Evolutionary conservation across 1,140 invertebrate genomes (phyloP).

Genomic region (Papilio polyxenes): DNA sequence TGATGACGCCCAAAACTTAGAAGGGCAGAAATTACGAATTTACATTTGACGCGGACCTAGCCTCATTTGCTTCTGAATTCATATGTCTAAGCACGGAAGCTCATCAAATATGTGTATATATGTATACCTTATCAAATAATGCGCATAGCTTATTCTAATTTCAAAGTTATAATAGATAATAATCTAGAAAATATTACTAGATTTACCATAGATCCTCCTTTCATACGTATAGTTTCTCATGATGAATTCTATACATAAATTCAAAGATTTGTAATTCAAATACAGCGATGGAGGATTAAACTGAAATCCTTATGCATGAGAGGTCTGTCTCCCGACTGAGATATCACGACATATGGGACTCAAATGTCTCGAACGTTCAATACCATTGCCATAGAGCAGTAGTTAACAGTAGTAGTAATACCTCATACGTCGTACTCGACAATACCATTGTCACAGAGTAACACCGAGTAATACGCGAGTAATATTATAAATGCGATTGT

Average conservation of each 20-base stretch:
- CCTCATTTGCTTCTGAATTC: too few relatives aligned
- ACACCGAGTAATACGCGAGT: background rate
- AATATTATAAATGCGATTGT: too few relatives aligned
- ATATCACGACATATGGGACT: constrained; percentile 35
- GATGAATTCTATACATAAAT: constrained; percentile 39
- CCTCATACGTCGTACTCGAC: background rate
- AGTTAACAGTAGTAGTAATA: background rate
- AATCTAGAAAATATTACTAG: background rate
- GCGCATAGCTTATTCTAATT: too few relatives aligned
- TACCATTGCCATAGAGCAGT: background rate
- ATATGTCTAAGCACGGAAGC: too few relatives aligned
- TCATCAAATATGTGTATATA: too few relatives aligned
- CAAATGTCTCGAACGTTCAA: constrained; percentile 29
- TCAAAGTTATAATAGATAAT: too few relatives aligned
- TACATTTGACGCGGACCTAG: too few relatives aligned
- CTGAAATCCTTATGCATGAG: constrained; percentile 38
- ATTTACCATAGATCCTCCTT: background rate
- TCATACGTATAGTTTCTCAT: constrained; percentile 29
- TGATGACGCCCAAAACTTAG: too few relatives aligned
- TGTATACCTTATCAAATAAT: too few relatives aligned
- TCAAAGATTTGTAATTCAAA: constrained; percentile 38
- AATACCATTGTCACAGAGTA: background rate
- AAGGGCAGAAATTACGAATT: too few relatives aligned
- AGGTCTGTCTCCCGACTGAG: constrained; percentile 27
- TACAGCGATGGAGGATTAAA: constrained; percentile 31